Base-by-base conservation (phyloP, 2,888 invertebrate species). In the Orthonychiurus folsomi region DNA sequence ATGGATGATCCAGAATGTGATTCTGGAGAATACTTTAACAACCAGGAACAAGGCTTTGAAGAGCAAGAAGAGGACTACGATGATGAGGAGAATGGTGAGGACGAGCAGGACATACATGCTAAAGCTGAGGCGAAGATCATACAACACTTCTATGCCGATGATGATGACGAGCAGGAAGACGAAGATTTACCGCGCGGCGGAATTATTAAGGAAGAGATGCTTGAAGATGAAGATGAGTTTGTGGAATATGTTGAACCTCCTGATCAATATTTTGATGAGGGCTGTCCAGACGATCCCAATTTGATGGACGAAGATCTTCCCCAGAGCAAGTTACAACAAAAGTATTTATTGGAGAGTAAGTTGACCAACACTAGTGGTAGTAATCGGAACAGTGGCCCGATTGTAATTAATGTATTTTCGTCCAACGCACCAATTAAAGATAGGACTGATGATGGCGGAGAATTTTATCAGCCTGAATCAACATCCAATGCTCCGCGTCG, bases 191-290 rank as follows among this genome's bases (percentile, higher is more conserved):
- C 15, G 26, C n/a, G 23, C 5, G 23, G 12, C 2, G 55, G 24
- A 3, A 52, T 52, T 9, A 12, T 3, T 55, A 55, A 37, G 15
- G 37, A 37, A 15, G 55, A 55, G 24, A 55, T 12, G 55, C 24
- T 18, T 9, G 52, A 25, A 24, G 57, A 57, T 28, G 57, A 57
- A 5, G 57, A 57, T 47, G 57, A 37, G 47, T 28, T 28, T 56
- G 15, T 56, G 56, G 56, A 56, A 9, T 56, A 20, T 26, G 18
- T 23, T 15, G 5, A 21, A 9, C n/a, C n/a, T n/a, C n/a, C n/a
- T n/a, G n/a, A n/a, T n/a, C n/a, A n/a, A 15, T 47, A 12, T 12
- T 47, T 47, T 15, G 15, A 47, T 47, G 48, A 15, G 48, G 48
- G 15, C 48, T 12, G 15, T 12, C 48, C 15, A 15, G 48, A 47